phyloP scores from a whole-genome alignment of 2,113 vertebrate species.

The Clarias gariepinus region DNA sequence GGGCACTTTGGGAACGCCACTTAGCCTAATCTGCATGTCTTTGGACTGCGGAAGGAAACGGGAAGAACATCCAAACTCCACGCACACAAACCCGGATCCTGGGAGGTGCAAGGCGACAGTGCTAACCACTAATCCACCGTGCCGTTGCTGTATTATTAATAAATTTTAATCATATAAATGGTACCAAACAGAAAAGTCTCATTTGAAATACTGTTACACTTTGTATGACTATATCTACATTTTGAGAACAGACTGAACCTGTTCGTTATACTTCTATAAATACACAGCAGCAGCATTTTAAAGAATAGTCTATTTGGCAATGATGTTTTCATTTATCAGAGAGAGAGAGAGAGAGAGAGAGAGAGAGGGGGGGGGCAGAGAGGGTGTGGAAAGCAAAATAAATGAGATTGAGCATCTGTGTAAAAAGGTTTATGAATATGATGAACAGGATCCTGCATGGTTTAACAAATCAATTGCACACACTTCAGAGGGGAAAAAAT shows the following conservation, averaged over 20 bases:
- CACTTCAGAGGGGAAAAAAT: constrained; percentile 31
- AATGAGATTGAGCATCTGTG: constrained; percentile 42
- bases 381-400: constrained; percentile 19
- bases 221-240: not conserved
- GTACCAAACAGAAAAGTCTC: not conserved
- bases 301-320: constrained; percentile 24
- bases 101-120: too few relatives aligned
- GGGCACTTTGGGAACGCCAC: too few relatives aligned
- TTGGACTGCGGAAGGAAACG: too few relatives aligned
- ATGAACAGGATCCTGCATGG: constrained; percentile 38
- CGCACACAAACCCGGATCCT: too few relatives aligned
- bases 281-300: not conserved
- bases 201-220: not conserved
- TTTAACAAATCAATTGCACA: constrained; percentile 49
- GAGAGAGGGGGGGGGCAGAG: not conserved
- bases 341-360: constrained; percentile 20
- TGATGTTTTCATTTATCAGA: constrained; percentile 31
- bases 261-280: constrained; percentile 7
- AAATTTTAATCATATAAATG: not conserved
- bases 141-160: not conserved
- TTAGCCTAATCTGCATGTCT: too few relatives aligned
- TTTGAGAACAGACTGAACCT: not conserved
- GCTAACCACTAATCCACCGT: too few relatives aligned
- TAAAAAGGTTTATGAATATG: constrained; percentile 46
- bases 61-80: too few relatives aligned